A percentile compares a stretch with the other conserved stretches of the same genome.
These are phyloP conservation scores for Pandion haliaetus DNA, from an alignment of 2,113 vertebrate genomes.

Conservation along the genomic window DNA sequence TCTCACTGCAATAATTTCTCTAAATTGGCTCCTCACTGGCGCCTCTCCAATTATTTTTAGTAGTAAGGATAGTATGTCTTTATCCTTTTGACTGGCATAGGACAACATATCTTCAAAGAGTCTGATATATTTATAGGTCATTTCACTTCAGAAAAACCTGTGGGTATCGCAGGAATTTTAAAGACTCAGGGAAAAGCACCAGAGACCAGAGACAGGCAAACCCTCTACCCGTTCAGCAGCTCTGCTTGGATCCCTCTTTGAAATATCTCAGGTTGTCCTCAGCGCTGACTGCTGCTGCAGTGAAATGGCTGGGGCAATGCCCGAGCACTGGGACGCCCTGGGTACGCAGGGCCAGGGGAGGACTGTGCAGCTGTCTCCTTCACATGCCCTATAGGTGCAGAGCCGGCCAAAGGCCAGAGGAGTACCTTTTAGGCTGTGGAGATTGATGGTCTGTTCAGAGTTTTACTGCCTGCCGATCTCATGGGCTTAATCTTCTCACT, in stretches of 20 bases:
- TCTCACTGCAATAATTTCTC: not conserved
- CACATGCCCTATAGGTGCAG: accelerated
- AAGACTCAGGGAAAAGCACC: not conserved
- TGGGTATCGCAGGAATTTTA: not conserved
- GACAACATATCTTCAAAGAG: not conserved
- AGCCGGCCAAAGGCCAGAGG: not conserved
- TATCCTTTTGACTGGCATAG: conserved; percentile 8
- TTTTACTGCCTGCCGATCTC: not conserved
- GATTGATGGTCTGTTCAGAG: not conserved
- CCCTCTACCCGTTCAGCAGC: not conserved
- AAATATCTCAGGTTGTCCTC: not conserved
- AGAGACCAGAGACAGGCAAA: not conserved
- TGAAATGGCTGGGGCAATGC: not conserved
- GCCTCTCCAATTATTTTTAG: not conserved
- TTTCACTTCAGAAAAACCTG: not conserved
- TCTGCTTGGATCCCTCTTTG: not conserved
- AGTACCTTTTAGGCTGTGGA: not conserved
- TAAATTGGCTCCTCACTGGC: not conserved
- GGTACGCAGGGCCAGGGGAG: too few relatives aligned
- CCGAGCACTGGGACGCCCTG: accelerated
- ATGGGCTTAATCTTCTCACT: not conserved
- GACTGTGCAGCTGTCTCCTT: not conserved
- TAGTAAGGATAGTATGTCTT: not conserved
- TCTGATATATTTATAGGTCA: conserved; percentile 2
- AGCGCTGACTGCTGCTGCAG: not conserved